Evolutionary conservation across 2,113 vertebrate species (phyloP), one percentile per base, ranked within the genome.

Genomic region (Chionomys nivalis): DNA sequence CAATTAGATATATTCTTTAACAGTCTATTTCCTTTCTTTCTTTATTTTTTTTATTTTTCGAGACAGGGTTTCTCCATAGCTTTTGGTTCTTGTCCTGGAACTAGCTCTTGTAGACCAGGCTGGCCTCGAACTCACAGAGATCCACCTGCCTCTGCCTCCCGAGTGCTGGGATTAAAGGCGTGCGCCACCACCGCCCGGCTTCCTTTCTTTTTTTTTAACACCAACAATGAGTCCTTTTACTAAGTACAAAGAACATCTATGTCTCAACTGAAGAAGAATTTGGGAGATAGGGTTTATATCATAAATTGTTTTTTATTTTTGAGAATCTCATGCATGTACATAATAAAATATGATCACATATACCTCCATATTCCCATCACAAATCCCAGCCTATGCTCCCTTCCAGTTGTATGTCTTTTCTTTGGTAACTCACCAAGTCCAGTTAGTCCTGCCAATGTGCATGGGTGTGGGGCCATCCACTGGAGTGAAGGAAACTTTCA

Each of bases 251-350:
- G 17, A 13, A 47, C 21, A 0, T 28, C 75, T 89, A 1, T 13
- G 7, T 95, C 76, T 72, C 83, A 93, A 82, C 61, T 81, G 11
- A 7, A 90, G 63, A 76, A 96, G 75, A 89, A n/a, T 49, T 87
- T 91, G 90, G 33, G 8, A 91, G 61, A 44, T 36, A 47, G 3
- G 86, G 65, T 86, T 28, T 3, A 94, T 66, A 47, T 65, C n/a
- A 33, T 44, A 31, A 82, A 4, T 26, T 65, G 36, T 16, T 65
- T 26, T 85, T 33, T 44, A 31, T 31, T 44, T 58, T 65, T 19
- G 26, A 85, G 82, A 65, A 65, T 19, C 28, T 65, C 61, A 65
- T 85, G 65, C 39, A 85, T 85, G 26, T 85, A 44, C 10, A 42
- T 42, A 85, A 31, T 85, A 31, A 85, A 65, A 65, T 85, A 85